Evolutionary conservation across 2,113 vertebrate species (phyloP).

Genomic region (Falcunculus frontatus): DNA sequence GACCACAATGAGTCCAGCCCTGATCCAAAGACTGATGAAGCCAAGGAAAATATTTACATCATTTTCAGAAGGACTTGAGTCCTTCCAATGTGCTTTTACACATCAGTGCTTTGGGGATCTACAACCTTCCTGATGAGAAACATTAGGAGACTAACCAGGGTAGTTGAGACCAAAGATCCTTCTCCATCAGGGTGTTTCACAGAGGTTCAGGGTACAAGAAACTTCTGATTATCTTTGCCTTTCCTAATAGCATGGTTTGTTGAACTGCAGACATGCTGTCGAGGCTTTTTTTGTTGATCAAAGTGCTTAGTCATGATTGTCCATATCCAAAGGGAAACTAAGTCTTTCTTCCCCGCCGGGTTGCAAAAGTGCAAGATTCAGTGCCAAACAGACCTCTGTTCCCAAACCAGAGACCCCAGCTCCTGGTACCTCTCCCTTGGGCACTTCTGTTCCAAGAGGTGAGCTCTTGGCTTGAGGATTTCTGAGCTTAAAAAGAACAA

Average conservation of each 20-base stretch:
- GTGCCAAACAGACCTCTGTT: not conserved
- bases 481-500: not conserved
- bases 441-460: not conserved
- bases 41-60: not conserved
- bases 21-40: not conserved
- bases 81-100: not conserved
- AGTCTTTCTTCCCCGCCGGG: not conserved
- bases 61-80: not conserved
- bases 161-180: not conserved
- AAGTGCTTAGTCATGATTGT: not conserved
- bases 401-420: not conserved
- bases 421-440: not conserved
- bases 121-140: not conserved
- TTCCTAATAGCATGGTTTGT: not conserved
- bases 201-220: not conserved
- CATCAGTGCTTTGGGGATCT: not conserved
- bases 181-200: not conserved
- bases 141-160: not conserved
- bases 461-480: not conserved
- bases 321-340: not conserved
- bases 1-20: accelerated
- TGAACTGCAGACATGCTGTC: accelerated
- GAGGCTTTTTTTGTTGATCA: not conserved
- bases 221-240: not conserved
- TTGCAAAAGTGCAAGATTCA: not conserved